Evolutionary conservation across 2,113 vertebrate genomes (phyloP).

Genomic region (Erpornis zantholeuca): DNA sequence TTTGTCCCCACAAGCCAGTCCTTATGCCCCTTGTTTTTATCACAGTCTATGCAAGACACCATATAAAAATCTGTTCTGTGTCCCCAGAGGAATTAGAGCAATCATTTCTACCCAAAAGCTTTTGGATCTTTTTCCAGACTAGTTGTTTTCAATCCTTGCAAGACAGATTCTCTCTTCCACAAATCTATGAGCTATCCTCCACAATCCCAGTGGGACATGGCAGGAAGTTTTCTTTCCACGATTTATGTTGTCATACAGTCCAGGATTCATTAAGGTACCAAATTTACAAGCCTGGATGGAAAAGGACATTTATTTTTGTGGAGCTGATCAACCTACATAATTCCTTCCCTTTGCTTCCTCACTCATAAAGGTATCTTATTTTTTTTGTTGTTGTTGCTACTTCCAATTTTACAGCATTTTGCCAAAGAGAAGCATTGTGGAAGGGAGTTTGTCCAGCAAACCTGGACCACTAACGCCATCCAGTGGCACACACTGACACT

Average conservation of each 20-base stretch:
- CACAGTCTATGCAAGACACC: neutral
- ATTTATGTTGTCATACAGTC: neutral
- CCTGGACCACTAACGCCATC: neutral
- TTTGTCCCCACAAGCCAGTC: neutral
- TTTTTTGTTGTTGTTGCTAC: no score
- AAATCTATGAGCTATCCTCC: neutral
- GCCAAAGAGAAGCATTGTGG: neutral
- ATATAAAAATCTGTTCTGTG: neutral
- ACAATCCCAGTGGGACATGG: neutral
- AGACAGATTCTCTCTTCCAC: neutral
- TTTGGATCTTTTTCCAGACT: neutral
- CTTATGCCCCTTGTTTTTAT: neutral
- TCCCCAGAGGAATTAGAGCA: neutral
- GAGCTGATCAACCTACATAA: neutral
- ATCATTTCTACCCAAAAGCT: neutral
- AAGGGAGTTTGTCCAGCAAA: neutral
- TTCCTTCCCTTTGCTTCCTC: neutral
- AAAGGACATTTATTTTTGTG: neutral
- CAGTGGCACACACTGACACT: neutral
- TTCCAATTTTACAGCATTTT: fast-evolving
- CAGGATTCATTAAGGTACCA: neutral
- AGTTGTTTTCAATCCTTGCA: neutral
- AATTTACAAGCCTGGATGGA: neutral
- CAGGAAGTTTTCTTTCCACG: neutral
- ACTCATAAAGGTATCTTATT: neutral